Evolutionary conservation across 2,888 invertebrate genomes (phyloP), one percentile per base, ranked within the genome.

Genomic region (Elmis aenea): DNA sequence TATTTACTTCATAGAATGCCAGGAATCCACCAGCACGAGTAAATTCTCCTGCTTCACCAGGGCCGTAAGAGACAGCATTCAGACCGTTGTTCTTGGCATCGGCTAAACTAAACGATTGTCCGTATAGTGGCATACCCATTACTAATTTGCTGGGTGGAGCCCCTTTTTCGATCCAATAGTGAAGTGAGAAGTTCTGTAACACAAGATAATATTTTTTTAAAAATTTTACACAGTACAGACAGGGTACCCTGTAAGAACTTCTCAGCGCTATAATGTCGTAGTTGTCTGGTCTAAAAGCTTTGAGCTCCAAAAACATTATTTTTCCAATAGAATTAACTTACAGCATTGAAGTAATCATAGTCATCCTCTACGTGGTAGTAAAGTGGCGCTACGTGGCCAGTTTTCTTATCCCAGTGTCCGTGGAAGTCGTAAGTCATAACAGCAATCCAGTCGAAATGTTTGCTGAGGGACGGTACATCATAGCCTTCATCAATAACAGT

Each of bases 381-480:
- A 13, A 87, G 64, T 0, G 86, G 85, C 2, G 86, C 77, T 9
- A 87, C 77, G 57, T 85, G 86, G 1, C 83, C 81, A 0, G 86
- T 86, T 55, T 77, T 76, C 52, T 78, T 80, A 54, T 81, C 81
- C 72, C 83, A 80, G 36, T 83, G 77, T 1, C 84, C 83, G 55
- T 86, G 84, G 68, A 80, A 86, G 62, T 88, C 88, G 59, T 88
- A 89, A 0, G 85, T 81, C 75, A 88, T 87, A 11, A 88, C 79
- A 1, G 85, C 77, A 27, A 89, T 77, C 84, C 85, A 88, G 62
- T 89, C 86, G 25, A 86, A 73, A 52, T 85, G 76, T 20, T 73
- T 69, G 0, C 77, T 72, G 10, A 88, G 60, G 1, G 74, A 67
- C 3, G 79, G 73, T 0, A 84, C 78, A 52, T 87, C 83, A 55